Base-by-base conservation (phyloP, 2,888 invertebrate genomes). In the Schizotus pectinicornis region DNA sequence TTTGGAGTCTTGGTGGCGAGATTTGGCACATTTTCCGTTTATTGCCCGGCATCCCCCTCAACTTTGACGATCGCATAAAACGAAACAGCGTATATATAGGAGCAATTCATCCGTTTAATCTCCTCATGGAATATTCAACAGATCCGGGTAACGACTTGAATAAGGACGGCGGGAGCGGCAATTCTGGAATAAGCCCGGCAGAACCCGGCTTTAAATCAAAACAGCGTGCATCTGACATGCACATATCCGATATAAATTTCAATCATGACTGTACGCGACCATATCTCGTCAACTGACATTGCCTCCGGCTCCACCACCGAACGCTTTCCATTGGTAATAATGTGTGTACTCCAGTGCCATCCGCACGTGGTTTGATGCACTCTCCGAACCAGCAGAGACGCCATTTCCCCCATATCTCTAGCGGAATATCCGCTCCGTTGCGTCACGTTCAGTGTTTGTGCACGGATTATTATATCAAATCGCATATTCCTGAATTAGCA, bases 401-500 rank as follows among this genome's bases (percentile, higher is more conserved):
- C 47, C 47, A 35, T 47, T 50, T 41, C 48, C 42, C n/a, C 33
- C 50, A 37, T 46, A 56, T 50, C 51, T 56, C 51, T 56, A 32
- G 42, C 49, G 56, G 56, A 51, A 56, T 56, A 56, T 56, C 45
- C 56, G 51, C 50, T 53, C 49, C 49, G 49, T 33, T 59, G 54
- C 49, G 55, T 56, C 56, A 52, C 59, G 59, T 59, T 55, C 50
- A 39, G 46, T 59, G 36, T 50, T 59, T 54, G 55, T 55, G 55
- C 46, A 55, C 39, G 56, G 59, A 51, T 59, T 59, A 59, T 56
- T 59, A 55, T 56, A 56, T 56, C 56, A 56, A 51, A 55, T 52
- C 52, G 53, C 47, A 55, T 59, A 51, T 30, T 31, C 56, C 51
- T 22, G 56, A 56, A 59, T 59, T 55, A 55, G 59, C 32, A 43